phyloP scores from a whole-genome alignment of 2,888 invertebrate genomes.

The Trachelus stipa region DNA sequence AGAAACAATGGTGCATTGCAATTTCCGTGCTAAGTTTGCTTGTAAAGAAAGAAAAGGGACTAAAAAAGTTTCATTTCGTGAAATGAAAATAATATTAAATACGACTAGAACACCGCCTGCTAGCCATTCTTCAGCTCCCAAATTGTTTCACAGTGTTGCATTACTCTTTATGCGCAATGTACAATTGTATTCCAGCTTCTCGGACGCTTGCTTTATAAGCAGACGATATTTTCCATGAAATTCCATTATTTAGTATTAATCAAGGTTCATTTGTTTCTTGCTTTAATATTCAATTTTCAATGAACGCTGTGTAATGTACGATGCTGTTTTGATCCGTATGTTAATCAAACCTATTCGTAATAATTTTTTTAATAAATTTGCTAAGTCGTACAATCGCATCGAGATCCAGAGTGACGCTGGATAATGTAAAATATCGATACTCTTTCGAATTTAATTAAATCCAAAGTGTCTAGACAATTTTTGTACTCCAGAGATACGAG shows the following conservation, averaged over 20 bases:
- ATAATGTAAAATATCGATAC: background rate
- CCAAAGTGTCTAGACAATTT: background rate
- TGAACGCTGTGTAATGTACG: background rate
- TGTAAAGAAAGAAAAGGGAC: constrained; percentile 9
- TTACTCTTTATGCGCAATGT: background rate
- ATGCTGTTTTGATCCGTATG: no score
- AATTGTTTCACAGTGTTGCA: constrained; percentile 21
- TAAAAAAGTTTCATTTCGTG: constrained; percentile 40
- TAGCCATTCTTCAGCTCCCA: constrained; percentile 27
- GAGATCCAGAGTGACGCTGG: background rate
- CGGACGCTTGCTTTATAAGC: background rate
- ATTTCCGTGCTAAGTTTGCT: background rate
- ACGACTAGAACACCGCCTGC: constrained; percentile 29
- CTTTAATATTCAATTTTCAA: no score
- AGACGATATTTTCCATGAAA: background rate
- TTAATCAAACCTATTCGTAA: background rate
- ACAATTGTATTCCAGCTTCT: background rate
- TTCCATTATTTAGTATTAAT: background rate
- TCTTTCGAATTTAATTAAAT: background rate
- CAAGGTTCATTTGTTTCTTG: background rate
- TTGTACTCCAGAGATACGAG: background rate
- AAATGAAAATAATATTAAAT: constrained; percentile 47
- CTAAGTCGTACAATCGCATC: background rate
- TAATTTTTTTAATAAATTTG: background rate
- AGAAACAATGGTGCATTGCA: constrained; percentile 1